Evolutionary conservation across 1,140 invertebrate genomes (phyloP).

Genomic region (Caenorhabditis tropicalis): DNA sequence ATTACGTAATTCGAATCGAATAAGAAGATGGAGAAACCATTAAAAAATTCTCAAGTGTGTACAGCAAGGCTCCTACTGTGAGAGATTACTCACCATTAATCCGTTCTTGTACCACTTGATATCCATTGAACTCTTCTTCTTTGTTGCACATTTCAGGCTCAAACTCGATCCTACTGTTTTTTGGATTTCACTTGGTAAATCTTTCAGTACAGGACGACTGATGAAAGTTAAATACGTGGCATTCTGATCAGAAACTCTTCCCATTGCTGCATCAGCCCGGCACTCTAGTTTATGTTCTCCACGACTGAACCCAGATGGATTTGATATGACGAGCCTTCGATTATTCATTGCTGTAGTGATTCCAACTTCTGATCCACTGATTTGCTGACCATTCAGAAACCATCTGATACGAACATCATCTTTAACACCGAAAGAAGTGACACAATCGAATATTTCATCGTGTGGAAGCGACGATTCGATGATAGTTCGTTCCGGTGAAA

Average conservation of each 20-base stretch:
- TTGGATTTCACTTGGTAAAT: constrained; percentile 25
- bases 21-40: neutral
- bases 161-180: constrained; percentile 38
- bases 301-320: constrained; percentile 30
- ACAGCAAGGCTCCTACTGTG: neutral
- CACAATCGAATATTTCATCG: constrained; percentile 41
- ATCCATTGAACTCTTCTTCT: constrained; percentile 60
- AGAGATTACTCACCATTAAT: constrained; percentile 55
- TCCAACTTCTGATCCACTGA: constrained; percentile 28
- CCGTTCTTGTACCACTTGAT: constrained; percentile 63
- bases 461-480: neutral
- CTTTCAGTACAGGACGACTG: neutral
- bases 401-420: constrained; percentile 15
- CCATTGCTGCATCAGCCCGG: constrained; percentile 15
- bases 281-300: constrained; percentile 45
- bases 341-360: neutral
- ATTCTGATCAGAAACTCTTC: constrained; percentile 47
- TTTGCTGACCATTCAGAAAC: constrained; percentile 44
- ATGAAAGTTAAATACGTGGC: constrained; percentile 30
- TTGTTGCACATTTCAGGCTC: constrained; percentile 55
- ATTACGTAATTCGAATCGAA: constrained; percentile 4
- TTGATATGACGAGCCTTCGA: constrained; percentile 21
- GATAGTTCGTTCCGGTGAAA: constrained; percentile 13
- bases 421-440: constrained; percentile 31
- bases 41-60: constrained; percentile 16